Percentiles rank a stretch among this genome's conserved stretches.
phyloP scores from a whole-genome alignment of 2,888 invertebrate species.

The Drosophila nigricruria region DNA sequence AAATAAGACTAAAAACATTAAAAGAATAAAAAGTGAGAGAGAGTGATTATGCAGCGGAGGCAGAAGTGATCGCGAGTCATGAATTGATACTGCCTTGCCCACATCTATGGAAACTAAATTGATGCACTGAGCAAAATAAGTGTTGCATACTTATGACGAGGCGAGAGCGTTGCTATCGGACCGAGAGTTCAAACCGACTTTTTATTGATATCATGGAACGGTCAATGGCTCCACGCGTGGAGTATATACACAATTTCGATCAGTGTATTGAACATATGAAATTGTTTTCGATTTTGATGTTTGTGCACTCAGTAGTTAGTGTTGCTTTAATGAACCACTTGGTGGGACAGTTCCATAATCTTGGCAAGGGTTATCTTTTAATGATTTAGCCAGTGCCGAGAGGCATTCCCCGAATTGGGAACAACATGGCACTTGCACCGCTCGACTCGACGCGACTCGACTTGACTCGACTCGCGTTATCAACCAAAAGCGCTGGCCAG shows the following conservation, averaged over 20 bases:
- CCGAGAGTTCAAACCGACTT: background rate
- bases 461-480: conserved; percentile 29
- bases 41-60: conserved; percentile 1
- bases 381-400: conserved; percentile 30
- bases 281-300: conserved; percentile 9
- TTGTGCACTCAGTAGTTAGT: conserved; percentile 41
- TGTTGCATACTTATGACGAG: conserved; percentile 42
- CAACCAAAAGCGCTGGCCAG: conserved; percentile 39
- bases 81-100: conserved; percentile 43
- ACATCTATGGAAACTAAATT: conserved; percentile 36
- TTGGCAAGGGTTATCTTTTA: conserved; percentile 64
- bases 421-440: conserved; percentile 16
- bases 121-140: conserved; percentile 56
- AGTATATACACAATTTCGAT: conserved; percentile 9
- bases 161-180: background rate
- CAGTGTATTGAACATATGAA: conserved; percentile 37
- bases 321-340: conserved; percentile 30
- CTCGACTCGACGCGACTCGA: background rate
- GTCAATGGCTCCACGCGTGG: conserved; percentile 22
- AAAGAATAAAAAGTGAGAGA: conserved; percentile 21
- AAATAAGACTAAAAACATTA: conserved; percentile 16
- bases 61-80: conserved; percentile 2
- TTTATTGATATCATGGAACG: conserved; percentile 6
- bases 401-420: conserved; percentile 35
- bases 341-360: conserved; percentile 61